These are phyloP conservation scores for Calameuta pallipes DNA, from an alignment of 2,888 invertebrate genomes.

Conservation along the genomic window DNA sequence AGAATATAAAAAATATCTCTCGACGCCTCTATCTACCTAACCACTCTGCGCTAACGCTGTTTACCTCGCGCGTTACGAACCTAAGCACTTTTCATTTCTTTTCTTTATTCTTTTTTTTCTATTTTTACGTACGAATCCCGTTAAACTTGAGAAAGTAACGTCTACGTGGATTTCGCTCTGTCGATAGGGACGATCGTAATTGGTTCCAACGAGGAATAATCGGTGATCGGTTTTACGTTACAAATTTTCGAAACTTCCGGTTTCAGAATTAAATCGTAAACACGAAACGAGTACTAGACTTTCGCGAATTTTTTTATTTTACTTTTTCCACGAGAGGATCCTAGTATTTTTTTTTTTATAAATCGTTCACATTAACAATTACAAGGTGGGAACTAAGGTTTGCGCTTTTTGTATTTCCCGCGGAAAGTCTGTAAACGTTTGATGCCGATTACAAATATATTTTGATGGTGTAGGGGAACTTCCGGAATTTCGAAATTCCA, in stretches of 20 bases:
- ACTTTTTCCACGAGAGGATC: background rate
- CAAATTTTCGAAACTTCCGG: background rate
- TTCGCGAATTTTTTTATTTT: background rate
- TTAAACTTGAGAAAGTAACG: constrained; percentile 15
- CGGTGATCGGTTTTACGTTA: background rate
- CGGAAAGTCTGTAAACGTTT: background rate
- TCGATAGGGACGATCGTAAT: background rate
- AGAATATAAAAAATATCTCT: constrained; percentile 63
- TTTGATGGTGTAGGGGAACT: background rate
- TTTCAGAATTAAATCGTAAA: background rate
- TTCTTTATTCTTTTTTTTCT: constrained; percentile 13
- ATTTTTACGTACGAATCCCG: constrained; percentile 32
- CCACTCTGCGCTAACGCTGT: constrained; percentile 48
- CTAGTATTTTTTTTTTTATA: constrained; percentile 10
- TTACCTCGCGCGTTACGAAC: constrained; percentile 41
- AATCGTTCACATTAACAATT: constrained; percentile 7
- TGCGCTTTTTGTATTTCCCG: background rate
- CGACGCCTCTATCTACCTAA: constrained; percentile 50
- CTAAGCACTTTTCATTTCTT: constrained; percentile 10
- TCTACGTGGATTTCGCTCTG: background rate
- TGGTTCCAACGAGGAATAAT: background rate
- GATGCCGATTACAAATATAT: background rate
- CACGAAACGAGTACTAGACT: background rate
- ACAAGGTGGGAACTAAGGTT: background rate
- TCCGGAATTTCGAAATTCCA: background rate